Conservation (phyloP, 2,888 invertebrate genomes). For the Thumatha senex region DNA sequence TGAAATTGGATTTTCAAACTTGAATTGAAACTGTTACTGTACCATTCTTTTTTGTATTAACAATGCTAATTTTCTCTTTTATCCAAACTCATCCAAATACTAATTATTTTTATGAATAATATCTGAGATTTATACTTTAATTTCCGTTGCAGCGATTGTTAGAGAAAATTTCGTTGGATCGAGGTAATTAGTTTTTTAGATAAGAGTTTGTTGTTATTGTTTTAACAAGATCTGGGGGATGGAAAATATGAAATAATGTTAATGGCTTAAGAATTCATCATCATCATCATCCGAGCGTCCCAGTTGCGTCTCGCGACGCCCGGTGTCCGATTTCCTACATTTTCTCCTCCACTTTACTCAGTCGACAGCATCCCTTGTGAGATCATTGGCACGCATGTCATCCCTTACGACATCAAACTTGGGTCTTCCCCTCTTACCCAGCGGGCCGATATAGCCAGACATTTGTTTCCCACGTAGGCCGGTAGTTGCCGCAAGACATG, state of each 20-base stretch:
- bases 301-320: too few species aligned
- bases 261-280: constrained; percentile 18
- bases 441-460: too few species aligned
- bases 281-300: too few species aligned
- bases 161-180: constrained; percentile 48
- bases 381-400: too few species aligned
- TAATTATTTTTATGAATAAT: constrained; percentile 64
- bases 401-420: too few species aligned
- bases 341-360: too few species aligned
- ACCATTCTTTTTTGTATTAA: constrained; percentile 40
- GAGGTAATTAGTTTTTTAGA: constrained; percentile 65
- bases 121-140: constrained; percentile 59
- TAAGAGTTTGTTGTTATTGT: constrained; percentile 55
- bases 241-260: constrained; percentile 22
- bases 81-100: constrained; percentile 55
- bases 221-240: constrained; percentile 48
- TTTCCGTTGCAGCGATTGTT: constrained; percentile 58
- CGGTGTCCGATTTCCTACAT: too few species aligned
- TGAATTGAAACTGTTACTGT: constrained; percentile 48
- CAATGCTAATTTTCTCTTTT: constrained; percentile 57
- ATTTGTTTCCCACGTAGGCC: too few species aligned
- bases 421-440: too few species aligned
- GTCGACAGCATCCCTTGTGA: too few species aligned
- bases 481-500: too few species aligned
- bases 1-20: constrained; percentile 52